Base-by-base conservation (phyloP, 2,888 invertebrate species). In the Notocelia uddmanniana region DNA sequence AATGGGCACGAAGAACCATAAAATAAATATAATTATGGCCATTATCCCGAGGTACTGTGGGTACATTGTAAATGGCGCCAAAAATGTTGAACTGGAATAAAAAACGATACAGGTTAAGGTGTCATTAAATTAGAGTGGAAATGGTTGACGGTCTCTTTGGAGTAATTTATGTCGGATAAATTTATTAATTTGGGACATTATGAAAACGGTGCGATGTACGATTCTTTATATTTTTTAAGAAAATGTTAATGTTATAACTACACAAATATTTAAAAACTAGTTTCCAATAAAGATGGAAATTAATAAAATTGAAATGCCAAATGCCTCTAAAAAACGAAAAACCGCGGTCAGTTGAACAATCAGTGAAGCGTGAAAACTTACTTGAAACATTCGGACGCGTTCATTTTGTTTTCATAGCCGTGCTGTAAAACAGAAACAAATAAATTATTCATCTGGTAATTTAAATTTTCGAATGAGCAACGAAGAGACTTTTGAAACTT, bases 11-110 rank as follows among this genome's bases (percentile, higher is more conserved):
- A 95, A 90, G 80, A 95, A 93, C 96, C 96, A 96, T 81, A 95
- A 91, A 80, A 95, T 86, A 85, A 96, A 94, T 83, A 96, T 91
- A 80, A 95, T 90, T 76, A 95, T 94, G 60, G 94, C 92, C 89
- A 95, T 95, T 81, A 95, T 94, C 76, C 95, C 95, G 80, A 95
- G 94, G 94, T 95, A 96, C 83, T 94, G 94, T 6, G 95, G 95
- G 78, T 95, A 94, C 75, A 94, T 94, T 75, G 94, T 93, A 75
- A 95, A 94, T 75, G 95, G 94, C 81, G 94, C 94, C 79, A 96
- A 85, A 86, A 96, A 94, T 74, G 94, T 94, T 75, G 92, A 85
- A 79, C 94, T 95, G 90, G 78, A 93, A 72, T 70, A 68, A 68
- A 68, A 72, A 67, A 72, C 59, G 66, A 71, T 72, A 68, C 62